Evolutionary conservation across 1,140 invertebrate species (phyloP).

Genomic region (Colletes gigas): DNA sequence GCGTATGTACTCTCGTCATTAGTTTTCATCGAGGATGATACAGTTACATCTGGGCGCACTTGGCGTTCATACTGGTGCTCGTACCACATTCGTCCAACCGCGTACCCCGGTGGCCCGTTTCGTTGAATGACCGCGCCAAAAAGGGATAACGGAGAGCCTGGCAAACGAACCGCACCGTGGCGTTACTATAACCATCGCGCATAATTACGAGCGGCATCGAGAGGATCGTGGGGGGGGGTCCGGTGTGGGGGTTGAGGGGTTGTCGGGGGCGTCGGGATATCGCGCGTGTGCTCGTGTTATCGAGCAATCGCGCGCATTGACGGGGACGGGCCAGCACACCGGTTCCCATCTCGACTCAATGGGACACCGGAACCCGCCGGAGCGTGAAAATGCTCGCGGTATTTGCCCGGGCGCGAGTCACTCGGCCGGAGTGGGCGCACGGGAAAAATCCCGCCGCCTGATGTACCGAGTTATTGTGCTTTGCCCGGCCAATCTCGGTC

Average conservation of each 20-base stretch:
- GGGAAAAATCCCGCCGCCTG: constrained; percentile 56
- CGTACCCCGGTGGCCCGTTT: too few relatives aligned
- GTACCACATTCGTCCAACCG: neutral
- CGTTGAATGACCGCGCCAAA: neutral
- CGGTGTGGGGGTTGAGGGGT: too few relatives aligned
- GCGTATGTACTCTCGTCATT: too few relatives aligned
- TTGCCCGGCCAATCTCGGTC: constrained; percentile 61
- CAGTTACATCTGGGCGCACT: too few relatives aligned
- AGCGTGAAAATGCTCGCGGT: constrained; percentile 58
- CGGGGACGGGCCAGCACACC: constrained; percentile 8
- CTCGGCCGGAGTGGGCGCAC: neutral
- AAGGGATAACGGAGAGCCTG: neutral
- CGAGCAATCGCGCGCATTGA: constrained; percentile 26
- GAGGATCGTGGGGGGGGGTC: neutral
- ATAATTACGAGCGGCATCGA: constrained; percentile 26
- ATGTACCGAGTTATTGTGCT: constrained; percentile 63
- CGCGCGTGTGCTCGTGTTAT: constrained; percentile 16
- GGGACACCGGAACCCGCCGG: constrained; percentile 36
- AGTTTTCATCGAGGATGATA: too few relatives aligned
- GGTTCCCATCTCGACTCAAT: constrained; percentile 57
- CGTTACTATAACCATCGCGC: constrained; percentile 1
- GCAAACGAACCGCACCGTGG: neutral
- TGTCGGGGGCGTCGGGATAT: neutral
- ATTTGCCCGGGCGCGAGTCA: constrained; percentile 46
- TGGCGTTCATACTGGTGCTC: too few relatives aligned